A percentile compares a stretch with the other conserved stretches of the same genome.
Conservation (phyloP, 1,140 invertebrate genomes). For the Notospermus geniculatus region DNA sequence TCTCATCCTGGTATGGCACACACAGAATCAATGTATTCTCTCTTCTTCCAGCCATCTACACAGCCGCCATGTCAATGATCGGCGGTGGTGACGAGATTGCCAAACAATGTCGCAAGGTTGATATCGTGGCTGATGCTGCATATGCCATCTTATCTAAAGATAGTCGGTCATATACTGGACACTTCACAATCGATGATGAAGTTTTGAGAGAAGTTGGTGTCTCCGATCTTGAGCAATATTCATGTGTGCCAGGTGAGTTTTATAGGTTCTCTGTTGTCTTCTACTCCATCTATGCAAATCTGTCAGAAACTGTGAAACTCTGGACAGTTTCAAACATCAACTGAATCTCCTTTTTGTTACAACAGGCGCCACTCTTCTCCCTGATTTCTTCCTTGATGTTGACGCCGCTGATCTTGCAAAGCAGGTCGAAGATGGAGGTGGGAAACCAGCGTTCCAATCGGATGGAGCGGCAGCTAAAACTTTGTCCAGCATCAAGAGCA, state of each 20-base stretch:
- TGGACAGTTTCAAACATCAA: too few species aligned
- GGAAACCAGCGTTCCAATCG: conserved; percentile 30
- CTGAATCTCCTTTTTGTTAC: conserved; percentile 6
- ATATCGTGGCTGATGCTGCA: conserved; percentile 92
- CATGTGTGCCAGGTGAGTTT: conserved; percentile 55
- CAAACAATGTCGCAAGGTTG: conserved; percentile 73
- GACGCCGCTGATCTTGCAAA: conserved; percentile 27
- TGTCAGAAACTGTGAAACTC: too few species aligned
- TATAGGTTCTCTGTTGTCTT: too few species aligned
- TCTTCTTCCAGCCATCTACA: conserved; percentile 75
- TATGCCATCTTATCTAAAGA: conserved; percentile 84
- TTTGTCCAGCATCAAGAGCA: conserved; percentile 67
- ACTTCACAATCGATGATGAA: conserved; percentile 94
- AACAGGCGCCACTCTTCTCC: conserved; percentile 63
- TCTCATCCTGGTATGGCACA: too few species aligned
- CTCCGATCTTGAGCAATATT: conserved; percentile 73
- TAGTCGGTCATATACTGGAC: conserved; percentile 75
- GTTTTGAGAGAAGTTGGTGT: conserved; percentile 77
- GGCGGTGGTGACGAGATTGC: conserved; percentile 65
- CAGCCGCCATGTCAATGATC: conserved; percentile 96
- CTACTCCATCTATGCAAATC: too few species aligned
- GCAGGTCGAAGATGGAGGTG: conserved; percentile 29
- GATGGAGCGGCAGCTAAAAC: conserved; percentile 64
- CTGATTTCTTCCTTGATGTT: conserved; percentile 86
- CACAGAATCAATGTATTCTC: too few species aligned